Evolutionary conservation across 2,797 vertebrate species (phyloP).

Genomic region (Poecile montanus): DNA sequence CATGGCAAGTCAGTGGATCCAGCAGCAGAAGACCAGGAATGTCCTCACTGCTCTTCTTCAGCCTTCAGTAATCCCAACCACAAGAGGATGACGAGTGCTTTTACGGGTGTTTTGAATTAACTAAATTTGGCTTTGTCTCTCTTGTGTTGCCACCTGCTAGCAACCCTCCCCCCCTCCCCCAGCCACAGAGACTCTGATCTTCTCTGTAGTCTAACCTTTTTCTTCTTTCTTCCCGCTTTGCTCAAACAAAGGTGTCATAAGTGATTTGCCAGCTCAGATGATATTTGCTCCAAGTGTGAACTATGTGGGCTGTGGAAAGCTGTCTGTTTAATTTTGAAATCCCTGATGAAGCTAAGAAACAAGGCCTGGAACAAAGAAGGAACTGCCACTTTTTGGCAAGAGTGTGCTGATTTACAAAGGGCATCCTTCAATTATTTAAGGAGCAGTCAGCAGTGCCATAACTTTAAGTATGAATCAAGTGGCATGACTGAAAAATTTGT

Average conservation of each 20-base stretch:
- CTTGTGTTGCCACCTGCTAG: background rate
- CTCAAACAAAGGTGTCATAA: conserved; percentile 34
- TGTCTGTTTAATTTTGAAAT: conserved; percentile 66
- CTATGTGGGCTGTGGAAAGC: conserved; percentile 37
- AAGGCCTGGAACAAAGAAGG: conserved; percentile 62
- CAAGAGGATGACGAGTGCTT: background rate
- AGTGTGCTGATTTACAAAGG: conserved; percentile 74
- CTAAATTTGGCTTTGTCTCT: background rate
- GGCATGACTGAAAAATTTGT: conserved; percentile 87
- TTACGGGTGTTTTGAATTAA: background rate
- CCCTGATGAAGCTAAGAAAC: conserved; percentile 57
- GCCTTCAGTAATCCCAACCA: background rate
- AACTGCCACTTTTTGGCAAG: conserved; percentile 67
- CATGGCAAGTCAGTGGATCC: background rate
- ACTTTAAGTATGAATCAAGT: conserved; percentile 89
- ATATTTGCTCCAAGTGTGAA: conserved; percentile 26
- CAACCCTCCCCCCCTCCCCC: background rate
- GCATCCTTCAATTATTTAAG: conserved; percentile 79
- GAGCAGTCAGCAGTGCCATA: conserved; percentile 76
- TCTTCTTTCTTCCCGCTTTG: background rate
- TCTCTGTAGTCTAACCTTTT: conserved; percentile 33
- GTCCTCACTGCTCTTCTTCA: background rate
- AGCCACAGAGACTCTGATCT: background rate
- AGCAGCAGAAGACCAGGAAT: background rate
- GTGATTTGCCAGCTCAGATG: conserved; percentile 40